phyloP scores from a whole-genome alignment of 2,888 invertebrate species.

The Synergus japonicus region DNA sequence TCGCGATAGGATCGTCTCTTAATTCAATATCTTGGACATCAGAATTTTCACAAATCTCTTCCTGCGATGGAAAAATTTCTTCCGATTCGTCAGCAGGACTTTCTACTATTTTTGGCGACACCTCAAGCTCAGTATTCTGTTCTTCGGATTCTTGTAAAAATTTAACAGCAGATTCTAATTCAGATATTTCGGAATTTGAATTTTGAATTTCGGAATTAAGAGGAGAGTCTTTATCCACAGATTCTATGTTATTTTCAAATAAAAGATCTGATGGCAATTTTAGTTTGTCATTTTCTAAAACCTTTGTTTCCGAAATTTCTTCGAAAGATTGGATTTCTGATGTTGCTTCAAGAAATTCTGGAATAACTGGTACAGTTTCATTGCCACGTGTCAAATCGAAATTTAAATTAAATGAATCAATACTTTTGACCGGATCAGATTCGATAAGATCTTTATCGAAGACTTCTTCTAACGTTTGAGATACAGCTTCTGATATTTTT shows the following conservation, averaged over 20 bases:
- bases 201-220: conserved; percentile 40
- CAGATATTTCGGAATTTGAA: conserved; percentile 68
- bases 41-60: conserved; percentile 62
- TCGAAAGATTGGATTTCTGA: not conserved
- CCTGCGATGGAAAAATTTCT: conserved; percentile 63
- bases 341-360: conserved; percentile 13
- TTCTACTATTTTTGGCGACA: conserved; percentile 66
- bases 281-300: not conserved
- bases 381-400: conserved; percentile 60
- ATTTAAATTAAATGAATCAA: conserved; percentile 61
- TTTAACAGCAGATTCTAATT: conserved; percentile 73
- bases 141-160: conserved; percentile 75
- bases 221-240: conserved; percentile 58
- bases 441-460: conserved; percentile 58
- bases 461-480: conserved; percentile 56
- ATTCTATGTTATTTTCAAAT: conserved; percentile 51
- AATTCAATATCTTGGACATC: conserved; percentile 60
- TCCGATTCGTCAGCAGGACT: conserved; percentile 57
- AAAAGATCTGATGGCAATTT: conserved; percentile 26
- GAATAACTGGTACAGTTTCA: conserved; percentile 33
- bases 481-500: conserved; percentile 50
- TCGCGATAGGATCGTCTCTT: conserved; percentile 69
- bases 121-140: conserved; percentile 74
- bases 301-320: not conserved
- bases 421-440: conserved; percentile 55